Conservation (phyloP, 30 jellyfish, hydroid and myxozoan species). For the Clytia hemisphaerica region DNA sequence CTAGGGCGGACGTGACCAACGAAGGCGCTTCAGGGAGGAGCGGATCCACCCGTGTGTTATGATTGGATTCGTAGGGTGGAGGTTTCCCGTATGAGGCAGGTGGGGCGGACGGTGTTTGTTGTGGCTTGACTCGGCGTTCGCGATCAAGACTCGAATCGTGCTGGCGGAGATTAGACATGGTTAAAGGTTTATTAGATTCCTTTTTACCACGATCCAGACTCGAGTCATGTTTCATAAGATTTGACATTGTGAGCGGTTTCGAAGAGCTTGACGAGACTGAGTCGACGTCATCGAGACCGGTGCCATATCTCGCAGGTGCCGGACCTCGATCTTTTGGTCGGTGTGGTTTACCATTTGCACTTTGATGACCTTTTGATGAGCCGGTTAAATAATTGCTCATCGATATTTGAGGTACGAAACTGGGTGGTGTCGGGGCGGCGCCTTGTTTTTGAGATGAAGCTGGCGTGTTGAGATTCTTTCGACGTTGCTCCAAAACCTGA, state of each 20-base stretch:
- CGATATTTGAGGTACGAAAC: conserved; percentile 73
- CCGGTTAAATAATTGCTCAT: conserved; percentile 83
- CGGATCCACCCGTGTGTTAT: background rate
- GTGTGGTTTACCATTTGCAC: conserved; percentile 53
- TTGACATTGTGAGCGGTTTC: conserved; percentile 87
- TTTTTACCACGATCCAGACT: conserved; percentile 85
- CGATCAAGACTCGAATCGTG: conserved; percentile 95
- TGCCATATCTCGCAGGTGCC: conserved; percentile 47
- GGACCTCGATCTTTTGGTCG: conserved; percentile 30
- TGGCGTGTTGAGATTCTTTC: conserved; percentile 48
- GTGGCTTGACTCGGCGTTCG: conserved; percentile 24
- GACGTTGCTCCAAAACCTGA: conserved; percentile 79
- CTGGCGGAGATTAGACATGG: conserved; percentile 69
- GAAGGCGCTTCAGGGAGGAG: conserved; percentile 64
- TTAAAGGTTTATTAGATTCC: conserved; percentile 57
- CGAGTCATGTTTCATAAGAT: conserved; percentile 75
- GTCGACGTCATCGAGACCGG: conserved; percentile 41
- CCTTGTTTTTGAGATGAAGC: conserved; percentile 58
- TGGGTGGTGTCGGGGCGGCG: conserved; percentile 65
- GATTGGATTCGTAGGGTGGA: conserved; percentile 24
- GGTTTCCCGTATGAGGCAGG: conserved; percentile 9
- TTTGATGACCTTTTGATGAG: conserved; percentile 63
- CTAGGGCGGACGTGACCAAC: conserved; percentile 83
- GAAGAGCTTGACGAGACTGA: conserved; percentile 54
- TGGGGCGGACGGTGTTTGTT: conserved; percentile 12